Conservation (phyloP, 2,888 invertebrate species). For the Ptychoptera contaminata region DNA sequence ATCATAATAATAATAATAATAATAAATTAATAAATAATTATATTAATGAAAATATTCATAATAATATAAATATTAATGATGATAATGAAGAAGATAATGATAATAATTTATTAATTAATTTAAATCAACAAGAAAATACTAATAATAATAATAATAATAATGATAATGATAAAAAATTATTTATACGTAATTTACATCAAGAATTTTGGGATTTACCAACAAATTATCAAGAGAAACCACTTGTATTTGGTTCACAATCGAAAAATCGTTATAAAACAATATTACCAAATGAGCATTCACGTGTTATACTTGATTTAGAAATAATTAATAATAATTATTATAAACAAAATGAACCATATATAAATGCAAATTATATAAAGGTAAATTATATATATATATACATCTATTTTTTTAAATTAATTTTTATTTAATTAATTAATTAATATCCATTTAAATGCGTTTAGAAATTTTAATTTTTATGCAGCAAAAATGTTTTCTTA, state of each 20-base stretch:
- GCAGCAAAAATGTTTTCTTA: too few relatives aligned
- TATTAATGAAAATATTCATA: constrained; percentile 10
- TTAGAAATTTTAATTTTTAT: too few relatives aligned
- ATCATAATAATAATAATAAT: neutral
- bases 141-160: constrained; percentile 30
- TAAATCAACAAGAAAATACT: constrained; percentile 20
- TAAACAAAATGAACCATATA: constrained; percentile 51
- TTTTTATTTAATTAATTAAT: neutral
- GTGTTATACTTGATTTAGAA: constrained; percentile 52
- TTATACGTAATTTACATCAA: constrained; percentile 55
- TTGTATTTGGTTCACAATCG: constrained; percentile 73
- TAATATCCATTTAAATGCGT: neutral
- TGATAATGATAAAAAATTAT: constrained; percentile 43
- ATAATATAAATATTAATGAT: constrained; percentile 1
- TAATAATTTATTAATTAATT: constrained; percentile 18
- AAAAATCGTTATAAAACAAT: constrained; percentile 86
- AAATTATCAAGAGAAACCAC: constrained; percentile 80
- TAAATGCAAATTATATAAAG: constrained; percentile 89
- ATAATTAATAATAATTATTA: constrained; percentile 22
- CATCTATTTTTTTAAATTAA: neutral
- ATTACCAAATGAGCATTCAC: constrained; percentile 73
- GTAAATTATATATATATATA: constrained; percentile 31
- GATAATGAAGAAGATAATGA: neutral
- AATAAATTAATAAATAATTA: constrained; percentile 17
- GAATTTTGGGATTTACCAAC: constrained; percentile 92